These are phyloP conservation scores for Ostrea denselamellosa DNA, from an alignment of 1,140 invertebrate species.

Conservation along the genomic window DNA sequence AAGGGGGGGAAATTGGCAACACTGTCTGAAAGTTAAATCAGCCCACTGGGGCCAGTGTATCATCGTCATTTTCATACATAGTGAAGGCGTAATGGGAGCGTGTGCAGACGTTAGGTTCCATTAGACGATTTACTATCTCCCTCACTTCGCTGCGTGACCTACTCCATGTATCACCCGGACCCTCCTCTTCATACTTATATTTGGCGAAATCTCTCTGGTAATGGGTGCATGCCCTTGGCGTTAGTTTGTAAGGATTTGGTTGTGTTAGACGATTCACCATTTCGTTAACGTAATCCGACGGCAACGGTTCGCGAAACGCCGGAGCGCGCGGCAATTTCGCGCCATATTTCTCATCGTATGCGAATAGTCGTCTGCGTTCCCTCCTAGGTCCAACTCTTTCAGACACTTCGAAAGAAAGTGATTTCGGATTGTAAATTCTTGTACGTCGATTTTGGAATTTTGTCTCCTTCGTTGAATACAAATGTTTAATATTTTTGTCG, in stretches of 20 bases:
- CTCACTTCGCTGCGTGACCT: conserved; percentile 35
- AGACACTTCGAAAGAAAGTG: conserved; percentile 44
- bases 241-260: conserved; percentile 33
- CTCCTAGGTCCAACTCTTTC: not conserved
- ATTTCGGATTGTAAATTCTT: conserved; percentile 43
- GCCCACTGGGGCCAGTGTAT: conserved; percentile 20
- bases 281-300: conserved; percentile 38
- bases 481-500: conserved; percentile 48
- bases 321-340: conserved; percentile 45
- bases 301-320: conserved; percentile 18
- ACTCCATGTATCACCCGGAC: conserved; percentile 16
- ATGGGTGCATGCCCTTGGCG: conserved; percentile 37
- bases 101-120: conserved; percentile 43
- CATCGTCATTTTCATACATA: conserved; percentile 2
- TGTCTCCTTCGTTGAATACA: conserved; percentile 49
- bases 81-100: conserved; percentile 33
- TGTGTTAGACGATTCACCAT: conserved; percentile 28
- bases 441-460: conserved; percentile 6
- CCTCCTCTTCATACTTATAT: conserved; percentile 48
- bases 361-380: conserved; percentile 8
- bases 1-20: not conserved
- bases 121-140: conserved; percentile 42
- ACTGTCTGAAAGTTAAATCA: not conserved
- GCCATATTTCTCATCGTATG: conserved; percentile 41
- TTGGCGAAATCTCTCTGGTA: conserved; percentile 47